Base-by-base conservation (phyloP, 2,113 vertebrate genomes). In the Rhinopomastus cyanomelas region DNA sequence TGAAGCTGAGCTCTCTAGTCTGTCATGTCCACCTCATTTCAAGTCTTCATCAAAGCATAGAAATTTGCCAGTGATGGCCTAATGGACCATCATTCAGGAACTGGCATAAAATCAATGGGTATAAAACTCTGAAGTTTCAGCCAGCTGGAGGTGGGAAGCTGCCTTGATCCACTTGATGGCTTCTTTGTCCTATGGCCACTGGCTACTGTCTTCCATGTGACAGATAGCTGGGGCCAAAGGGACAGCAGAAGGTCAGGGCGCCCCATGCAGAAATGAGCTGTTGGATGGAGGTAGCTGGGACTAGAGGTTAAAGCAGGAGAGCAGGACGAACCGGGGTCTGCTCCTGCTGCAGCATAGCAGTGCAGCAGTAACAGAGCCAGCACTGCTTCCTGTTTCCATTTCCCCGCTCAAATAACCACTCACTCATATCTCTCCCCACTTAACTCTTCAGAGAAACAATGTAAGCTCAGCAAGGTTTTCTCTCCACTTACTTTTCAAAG, bases 201-300 rank as follows among this genome's bases (percentile, higher is more conserved):
- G 98, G 69, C 99, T 99, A 55, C 99, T 99, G 44, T 99, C 99
- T 94, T 99, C 99, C 98, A 99, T 98, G 95, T 99, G 98, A 95
- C 99, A 99, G 48, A 99, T 94, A 64, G 99, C 99, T 99, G 93
- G 32, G 29, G 16, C 3, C 27, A 90, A 87, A 95, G 4, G 3
- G n/a, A 85, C 4, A 89, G 64, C 13, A 95, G 21, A 15, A 85
- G 6, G 9, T 7, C 27, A 79, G 37, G 85, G 21, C 93, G 51
- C 4, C 19, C 23, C 20, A 62, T 1, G 1, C 5, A 85, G 66
- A 53, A 84, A 65, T 3, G 6, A 81, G 8, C 8, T 32, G 5
- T 4, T 68, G n/a, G 7, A 60, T 5, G 6, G 23, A 12, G 7
- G 4, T 27, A 18, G 19, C 21, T 83, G 32, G 16, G 72, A 62